Evolutionary conservation across 2,113 vertebrate species (phyloP).

Genomic region (Ctenodactylus gundi): DNA sequence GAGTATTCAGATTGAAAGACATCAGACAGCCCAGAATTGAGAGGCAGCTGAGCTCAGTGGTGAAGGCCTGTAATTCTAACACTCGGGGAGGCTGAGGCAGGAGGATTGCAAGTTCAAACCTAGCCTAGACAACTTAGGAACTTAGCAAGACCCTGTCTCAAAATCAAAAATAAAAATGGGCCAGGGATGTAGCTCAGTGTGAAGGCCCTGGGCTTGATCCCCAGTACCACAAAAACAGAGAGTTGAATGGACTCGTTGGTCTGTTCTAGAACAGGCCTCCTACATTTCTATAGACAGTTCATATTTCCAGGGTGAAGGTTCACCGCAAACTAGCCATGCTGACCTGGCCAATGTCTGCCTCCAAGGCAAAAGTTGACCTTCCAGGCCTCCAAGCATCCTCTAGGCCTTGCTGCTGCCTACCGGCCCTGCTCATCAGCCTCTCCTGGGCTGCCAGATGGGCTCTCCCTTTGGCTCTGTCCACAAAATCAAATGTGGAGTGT

Average conservation of each 20-base stretch:
- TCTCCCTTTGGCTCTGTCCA: neutral
- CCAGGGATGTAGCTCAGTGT: too few species aligned
- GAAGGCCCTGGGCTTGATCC: too few species aligned
- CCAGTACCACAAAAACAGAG: too few species aligned
- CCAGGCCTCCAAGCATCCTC: neutral
- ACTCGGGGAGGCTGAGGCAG: too few species aligned
- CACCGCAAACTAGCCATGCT: fast-evolving
- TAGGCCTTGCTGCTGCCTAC: neutral
- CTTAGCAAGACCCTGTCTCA: too few species aligned
- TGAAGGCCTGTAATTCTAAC: too few species aligned
- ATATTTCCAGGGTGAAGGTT: neutral
- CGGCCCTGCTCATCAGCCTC: neutral
- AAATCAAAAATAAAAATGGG: too few species aligned
- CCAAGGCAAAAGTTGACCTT: neutral
- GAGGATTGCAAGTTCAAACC: too few species aligned
- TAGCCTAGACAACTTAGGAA: too few species aligned
- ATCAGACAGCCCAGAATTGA: neutral
- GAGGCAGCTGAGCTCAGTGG: too few species aligned
- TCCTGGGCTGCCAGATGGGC: neutral
- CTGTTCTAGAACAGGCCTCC: neutral
- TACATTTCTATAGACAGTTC: neutral
- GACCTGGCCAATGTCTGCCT: neutral
- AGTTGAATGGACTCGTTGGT: too few species aligned
- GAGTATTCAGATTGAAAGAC: neutral
- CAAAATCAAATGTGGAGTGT: neutral